Conservation (phyloP, 2,888 invertebrate genomes). For the Pantelozetes paolii region DNA sequence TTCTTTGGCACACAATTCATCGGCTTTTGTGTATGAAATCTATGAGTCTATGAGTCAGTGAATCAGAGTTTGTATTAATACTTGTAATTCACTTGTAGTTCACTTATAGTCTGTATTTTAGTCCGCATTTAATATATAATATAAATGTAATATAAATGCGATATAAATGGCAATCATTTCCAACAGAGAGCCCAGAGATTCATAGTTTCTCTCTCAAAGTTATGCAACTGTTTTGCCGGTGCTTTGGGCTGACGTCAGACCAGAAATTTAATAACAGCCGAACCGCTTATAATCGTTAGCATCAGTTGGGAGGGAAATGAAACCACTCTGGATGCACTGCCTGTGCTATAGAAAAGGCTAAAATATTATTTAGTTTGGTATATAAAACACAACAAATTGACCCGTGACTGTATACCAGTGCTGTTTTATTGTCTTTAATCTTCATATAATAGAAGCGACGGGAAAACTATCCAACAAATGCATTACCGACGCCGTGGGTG, state of each 20-base stretch:
- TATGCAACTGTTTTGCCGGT: neutral
- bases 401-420: conserved; percentile 10
- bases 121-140: neutral
- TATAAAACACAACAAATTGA: conserved; percentile 35
- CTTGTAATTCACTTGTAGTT: conserved; percentile 25
- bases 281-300: conserved; percentile 27
- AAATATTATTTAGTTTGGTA: neutral
- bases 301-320: conserved; percentile 24
- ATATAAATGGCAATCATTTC: conserved; percentile 7
- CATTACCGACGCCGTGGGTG: conserved; percentile 28
- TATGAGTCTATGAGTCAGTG: neutral
- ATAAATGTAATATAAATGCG: conserved; percentile 14
- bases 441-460: conserved; percentile 27
- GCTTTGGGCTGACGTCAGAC: conserved; percentile 18
- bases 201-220: conserved; percentile 11
- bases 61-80: neutral
- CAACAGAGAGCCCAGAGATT: neutral
- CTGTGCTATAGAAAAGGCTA: neutral
- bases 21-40: neutral
- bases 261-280: conserved; percentile 28
- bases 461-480: conserved; percentile 36
- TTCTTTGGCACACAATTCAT: neutral
- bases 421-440: conserved; percentile 35
- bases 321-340: conserved; percentile 13
- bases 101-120: neutral